Base-by-base conservation (phyloP, 2,888 invertebrate species). In the Ectemnius cavifrons region DNA sequence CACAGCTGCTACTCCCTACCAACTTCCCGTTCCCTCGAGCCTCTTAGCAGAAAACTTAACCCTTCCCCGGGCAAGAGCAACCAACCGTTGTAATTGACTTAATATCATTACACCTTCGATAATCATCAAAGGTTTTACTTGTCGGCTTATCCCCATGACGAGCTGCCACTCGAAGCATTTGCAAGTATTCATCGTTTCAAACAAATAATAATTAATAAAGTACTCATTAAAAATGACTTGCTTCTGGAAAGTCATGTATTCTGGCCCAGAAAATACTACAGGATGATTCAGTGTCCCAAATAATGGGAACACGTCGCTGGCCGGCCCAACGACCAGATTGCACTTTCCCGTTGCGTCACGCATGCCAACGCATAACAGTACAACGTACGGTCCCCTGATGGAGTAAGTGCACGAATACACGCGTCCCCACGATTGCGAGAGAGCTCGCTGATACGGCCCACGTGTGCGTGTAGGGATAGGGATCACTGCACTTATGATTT, bases 301-400 rank as follows among this genome's bases (percentile, higher is more conserved):
- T 76, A 69, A 77, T 77, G 59, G 62, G 49, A 20, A 61, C 65
- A 20, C 56, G 62, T 20, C 45, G 69, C 64, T 73, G 82, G 81
- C 78, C 85, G 85, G 86, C 82, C 78, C 84, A 76, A 77, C 81
- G 79, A 81, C 82, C 37, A 37, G 37, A 80, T 79, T 80, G 84
- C 81, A 79, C 85, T 86, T 88, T 88, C 86, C 87, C 86, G 86
- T 88, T 87, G 86, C 87, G 87, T 88, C 87, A 88, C 87, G 87
- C 86, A 85, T 87, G 88, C 88, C 88, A 81, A 87, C 83, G 85
- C 84, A 86, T 88, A 88, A 88, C 88, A 88, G 88, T 88, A 88
- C 84, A 84, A 79, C 79, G 79, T 82, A 84, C 84, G 80, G 83
- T 84, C 75, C 79, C 71, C 73, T 74, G 68, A 13, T 16, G 37